Conservation (phyloP, 2,113 vertebrate genomes). For the Cyphomyrus discorhynchus region DNA sequence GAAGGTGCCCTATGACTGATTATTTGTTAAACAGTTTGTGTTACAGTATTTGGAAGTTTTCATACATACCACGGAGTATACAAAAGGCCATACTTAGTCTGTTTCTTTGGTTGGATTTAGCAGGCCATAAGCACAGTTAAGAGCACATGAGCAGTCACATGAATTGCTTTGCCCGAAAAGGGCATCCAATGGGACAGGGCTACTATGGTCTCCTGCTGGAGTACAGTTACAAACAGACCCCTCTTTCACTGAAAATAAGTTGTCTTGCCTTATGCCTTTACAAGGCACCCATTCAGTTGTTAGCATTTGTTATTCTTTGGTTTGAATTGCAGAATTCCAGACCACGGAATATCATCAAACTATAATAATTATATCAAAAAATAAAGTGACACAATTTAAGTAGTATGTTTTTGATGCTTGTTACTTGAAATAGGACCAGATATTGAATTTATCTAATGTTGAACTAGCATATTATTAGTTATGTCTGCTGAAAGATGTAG, state of each 20-base stretch:
- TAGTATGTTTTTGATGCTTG: neutral
- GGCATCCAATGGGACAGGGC: slow-evolving; percentile 18
- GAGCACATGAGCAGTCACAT: slow-evolving; percentile 61
- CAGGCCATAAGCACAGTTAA: slow-evolving; percentile 34
- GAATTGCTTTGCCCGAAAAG: slow-evolving; percentile 37
- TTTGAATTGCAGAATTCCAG: neutral
- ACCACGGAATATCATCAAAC: neutral
- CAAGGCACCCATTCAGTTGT: neutral
- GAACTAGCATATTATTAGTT: neutral
- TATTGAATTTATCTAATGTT: neutral
- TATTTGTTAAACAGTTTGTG: neutral
- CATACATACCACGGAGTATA: slow-evolving; percentile 1
- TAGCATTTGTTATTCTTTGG: neutral
- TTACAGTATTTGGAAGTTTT: neutral
- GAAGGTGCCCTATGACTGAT: slow-evolving; percentile 38
- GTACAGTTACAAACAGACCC: neutral
- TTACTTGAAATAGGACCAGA: neutral
- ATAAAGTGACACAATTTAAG: neutral
- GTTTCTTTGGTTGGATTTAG: slow-evolving; percentile 46
- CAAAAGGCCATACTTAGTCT: slow-evolving; percentile 45
- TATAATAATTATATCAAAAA: neutral
- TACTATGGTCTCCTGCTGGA: slow-evolving; percentile 16
- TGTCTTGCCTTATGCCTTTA: neutral
- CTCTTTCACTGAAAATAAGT: slow-evolving; percentile 7
- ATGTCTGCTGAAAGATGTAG: neutral